These are phyloP conservation scores for Excalfactoria chinensis DNA, from an alignment of 2,113 vertebrate genomes.

Conservation along the genomic window DNA sequence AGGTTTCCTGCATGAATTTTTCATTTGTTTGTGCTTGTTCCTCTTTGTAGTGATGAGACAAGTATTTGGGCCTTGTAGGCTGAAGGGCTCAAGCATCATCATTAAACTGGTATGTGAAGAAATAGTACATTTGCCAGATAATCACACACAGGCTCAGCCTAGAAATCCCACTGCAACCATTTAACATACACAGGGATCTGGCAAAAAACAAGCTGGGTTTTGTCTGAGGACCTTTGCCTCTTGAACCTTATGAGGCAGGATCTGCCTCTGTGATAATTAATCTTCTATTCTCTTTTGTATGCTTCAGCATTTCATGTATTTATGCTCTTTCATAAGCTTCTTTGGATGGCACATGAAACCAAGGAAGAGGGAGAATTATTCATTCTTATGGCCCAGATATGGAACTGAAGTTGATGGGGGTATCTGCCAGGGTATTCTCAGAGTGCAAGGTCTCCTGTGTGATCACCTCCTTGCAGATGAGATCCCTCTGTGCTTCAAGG, in stretches of 20 bases:
- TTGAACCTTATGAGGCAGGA: not conserved
- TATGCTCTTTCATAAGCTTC: slow-evolving; percentile 21
- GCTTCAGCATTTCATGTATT: not conserved
- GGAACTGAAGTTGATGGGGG: not conserved
- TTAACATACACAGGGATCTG: not conserved
- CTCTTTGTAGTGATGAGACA: not conserved
- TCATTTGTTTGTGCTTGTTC: not conserved
- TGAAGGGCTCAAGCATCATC: not conserved
- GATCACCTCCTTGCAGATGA: not conserved
- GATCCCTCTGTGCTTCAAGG: not conserved
- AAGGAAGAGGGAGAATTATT: not conserved
- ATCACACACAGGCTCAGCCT: not conserved
- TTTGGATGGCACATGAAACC: not conserved
- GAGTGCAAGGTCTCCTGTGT: not conserved
- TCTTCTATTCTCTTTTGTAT: not conserved
- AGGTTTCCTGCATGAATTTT: not conserved
- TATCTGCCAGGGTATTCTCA: not conserved
- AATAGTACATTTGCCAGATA: not conserved
- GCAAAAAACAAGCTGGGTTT: not conserved
- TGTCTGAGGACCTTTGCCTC: not conserved
- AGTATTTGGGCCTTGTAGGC: not conserved
- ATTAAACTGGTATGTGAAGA: not conserved
- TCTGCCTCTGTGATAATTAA: slow-evolving; percentile 21
- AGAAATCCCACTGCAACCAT: not conserved
- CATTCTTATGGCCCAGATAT: not conserved